Evolutionary conservation across 2,113 vertebrate genomes (phyloP).

Genomic region (Triplophysa dalaica): DNA sequence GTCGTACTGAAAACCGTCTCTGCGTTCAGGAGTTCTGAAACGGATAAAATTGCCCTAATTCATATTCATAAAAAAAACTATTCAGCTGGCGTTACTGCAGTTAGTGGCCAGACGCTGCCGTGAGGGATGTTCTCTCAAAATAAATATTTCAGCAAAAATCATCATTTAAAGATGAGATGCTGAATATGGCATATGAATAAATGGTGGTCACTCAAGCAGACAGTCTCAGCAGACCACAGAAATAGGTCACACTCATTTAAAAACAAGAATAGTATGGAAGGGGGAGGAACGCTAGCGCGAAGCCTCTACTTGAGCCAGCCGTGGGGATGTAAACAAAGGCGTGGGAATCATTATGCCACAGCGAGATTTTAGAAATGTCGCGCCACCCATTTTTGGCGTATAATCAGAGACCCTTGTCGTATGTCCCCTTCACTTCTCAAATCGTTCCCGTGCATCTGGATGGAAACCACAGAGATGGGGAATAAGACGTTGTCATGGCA

Average conservation of each 20-base stretch:
- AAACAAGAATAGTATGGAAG: slow-evolving; percentile 11
- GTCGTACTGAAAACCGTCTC: slow-evolving; percentile 22
- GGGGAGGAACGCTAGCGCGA: neutral
- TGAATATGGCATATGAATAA: slow-evolving; percentile 47
- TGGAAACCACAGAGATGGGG: neutral
- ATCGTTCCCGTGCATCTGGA: neutral
- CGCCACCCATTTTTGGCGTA: neutral
- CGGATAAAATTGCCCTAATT: slow-evolving; percentile 26
- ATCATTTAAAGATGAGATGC: slow-evolving; percentile 51
- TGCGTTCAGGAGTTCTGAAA: slow-evolving; percentile 11
- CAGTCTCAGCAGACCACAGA: slow-evolving; percentile 35
- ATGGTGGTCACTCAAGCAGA: slow-evolving; percentile 45
- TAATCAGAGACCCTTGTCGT: neutral
- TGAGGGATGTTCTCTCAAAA: slow-evolving; percentile 29
- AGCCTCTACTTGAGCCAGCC: slow-evolving; percentile 15
- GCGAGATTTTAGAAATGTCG: neutral
- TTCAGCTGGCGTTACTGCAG: slow-evolving; percentile 12
- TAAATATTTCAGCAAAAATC: slow-evolving; percentile 48
- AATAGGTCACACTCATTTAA: slow-evolving; percentile 47
- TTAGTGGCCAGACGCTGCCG: slow-evolving; percentile 37
- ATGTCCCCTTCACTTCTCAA: neutral
- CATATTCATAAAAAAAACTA: slow-evolving; percentile 32
- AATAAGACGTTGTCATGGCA: slow-evolving; percentile 34
- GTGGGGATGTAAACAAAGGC: neutral
- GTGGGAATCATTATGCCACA: slow-evolving; percentile 2